phyloP scores from a whole-genome alignment of 2,113 vertebrate species.

The Thryonomys swinderianus region DNA sequence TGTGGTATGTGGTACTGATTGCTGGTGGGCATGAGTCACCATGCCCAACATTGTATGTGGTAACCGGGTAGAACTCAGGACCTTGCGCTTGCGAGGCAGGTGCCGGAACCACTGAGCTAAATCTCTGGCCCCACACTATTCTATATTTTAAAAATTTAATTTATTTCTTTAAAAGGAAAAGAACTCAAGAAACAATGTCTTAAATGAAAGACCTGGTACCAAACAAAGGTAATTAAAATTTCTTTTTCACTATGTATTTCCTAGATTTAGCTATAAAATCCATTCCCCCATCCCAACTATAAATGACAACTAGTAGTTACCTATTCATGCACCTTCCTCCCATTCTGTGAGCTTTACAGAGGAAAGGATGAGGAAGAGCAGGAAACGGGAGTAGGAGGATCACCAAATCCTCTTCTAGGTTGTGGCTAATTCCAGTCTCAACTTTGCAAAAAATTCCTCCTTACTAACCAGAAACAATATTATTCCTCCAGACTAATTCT shows the following conservation, averaged over 20 bases:
- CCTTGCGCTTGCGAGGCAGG: too few relatives aligned
- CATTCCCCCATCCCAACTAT: not conserved
- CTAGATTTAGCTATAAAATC: constrained; percentile 45
- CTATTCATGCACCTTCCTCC: not conserved
- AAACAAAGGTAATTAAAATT: constrained; percentile 45
- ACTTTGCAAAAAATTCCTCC: constrained; percentile 34
- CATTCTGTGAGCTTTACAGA: constrained; percentile 19
- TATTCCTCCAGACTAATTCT: constrained; percentile 31
- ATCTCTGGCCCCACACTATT: too few relatives aligned
- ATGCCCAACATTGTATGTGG: too few relatives aligned
- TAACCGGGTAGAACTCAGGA: too few relatives aligned
- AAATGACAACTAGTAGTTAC: not conserved
- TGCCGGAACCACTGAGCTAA: too few relatives aligned
- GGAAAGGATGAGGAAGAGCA: not conserved
- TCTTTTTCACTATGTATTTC: constrained; percentile 36
- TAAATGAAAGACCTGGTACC: not conserved
- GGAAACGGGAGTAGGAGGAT: not conserved
- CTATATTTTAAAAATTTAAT: constrained; percentile 11
- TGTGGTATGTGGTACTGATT: too few relatives aligned
- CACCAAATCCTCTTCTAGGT: constrained; percentile 12
- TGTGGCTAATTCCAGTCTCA: not conserved
- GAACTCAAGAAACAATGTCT: not conserved
- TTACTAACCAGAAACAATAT: not conserved
- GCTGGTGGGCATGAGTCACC: too few relatives aligned
- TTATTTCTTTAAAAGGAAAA: constrained; percentile 19